Evolutionary conservation across 2,888 invertebrate species (phyloP).

Genomic region (Drosophila nr. perissopoda): DNA sequence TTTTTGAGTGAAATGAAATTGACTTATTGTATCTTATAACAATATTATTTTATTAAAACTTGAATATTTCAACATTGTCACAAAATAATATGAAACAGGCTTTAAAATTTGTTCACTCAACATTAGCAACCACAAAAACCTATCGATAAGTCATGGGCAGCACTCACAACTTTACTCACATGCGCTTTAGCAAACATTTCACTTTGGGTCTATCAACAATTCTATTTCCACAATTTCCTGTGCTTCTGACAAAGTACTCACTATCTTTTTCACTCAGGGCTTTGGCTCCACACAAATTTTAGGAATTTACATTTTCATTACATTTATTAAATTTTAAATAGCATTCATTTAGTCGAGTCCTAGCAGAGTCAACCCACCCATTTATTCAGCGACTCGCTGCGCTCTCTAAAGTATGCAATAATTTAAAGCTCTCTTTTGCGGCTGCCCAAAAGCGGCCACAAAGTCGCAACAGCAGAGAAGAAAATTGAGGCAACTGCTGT

Average conservation of each 20-base stretch:
- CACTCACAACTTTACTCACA: not conserved
- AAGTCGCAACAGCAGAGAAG: conserved; percentile 25
- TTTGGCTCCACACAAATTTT: conserved; percentile 1
- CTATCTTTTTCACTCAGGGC: not conserved
- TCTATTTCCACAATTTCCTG: not conserved
- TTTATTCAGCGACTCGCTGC: conserved; percentile 1
- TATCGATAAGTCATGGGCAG: not conserved
- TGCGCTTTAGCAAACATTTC: not conserved
- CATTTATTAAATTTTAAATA: conserved; percentile 18
- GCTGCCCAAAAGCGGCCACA: conserved; percentile 60
- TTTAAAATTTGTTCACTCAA: not conserved
- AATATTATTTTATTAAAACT: not conserved
- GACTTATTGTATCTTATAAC: not conserved
- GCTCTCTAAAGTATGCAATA: conserved; percentile 67
- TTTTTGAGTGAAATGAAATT: not conserved
- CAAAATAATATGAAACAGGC: not conserved
- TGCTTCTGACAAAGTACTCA: not conserved
- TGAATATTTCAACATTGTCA: not conserved
- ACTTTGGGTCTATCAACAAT: not conserved
- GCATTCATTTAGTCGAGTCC: not conserved
- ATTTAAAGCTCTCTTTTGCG: conserved; percentile 71
- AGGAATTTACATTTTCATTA: conserved; percentile 16
- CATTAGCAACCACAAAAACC: not conserved
- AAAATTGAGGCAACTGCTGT: conserved; percentile 47
- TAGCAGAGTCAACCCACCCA: not conserved